Conservation (phyloP, 2,113 vertebrate species). For the Gallinago paraguaiae region DNA sequence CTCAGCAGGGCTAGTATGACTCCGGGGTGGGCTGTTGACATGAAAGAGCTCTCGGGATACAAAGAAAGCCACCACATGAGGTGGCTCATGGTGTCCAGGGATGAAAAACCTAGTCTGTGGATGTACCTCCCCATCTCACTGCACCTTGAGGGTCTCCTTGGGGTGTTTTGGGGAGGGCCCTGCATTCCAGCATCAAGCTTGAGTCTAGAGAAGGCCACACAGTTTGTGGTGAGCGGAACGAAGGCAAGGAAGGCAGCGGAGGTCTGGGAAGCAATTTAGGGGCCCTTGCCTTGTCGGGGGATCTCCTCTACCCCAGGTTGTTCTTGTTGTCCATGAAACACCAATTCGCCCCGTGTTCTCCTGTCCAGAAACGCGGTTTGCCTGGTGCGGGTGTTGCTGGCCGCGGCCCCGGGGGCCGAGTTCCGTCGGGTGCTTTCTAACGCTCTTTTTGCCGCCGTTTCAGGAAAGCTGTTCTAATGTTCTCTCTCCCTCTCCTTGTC, state of each 20-base stretch:
- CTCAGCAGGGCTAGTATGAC: accelerated
- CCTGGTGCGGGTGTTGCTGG: neutral
- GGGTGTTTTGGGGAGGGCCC: neutral
- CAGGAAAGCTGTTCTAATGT: constrained; percentile 79
- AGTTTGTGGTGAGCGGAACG: accelerated
- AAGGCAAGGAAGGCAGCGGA: neutral
- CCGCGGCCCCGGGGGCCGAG: constrained; percentile 26
- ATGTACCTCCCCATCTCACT: neutral
- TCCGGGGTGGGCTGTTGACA: accelerated
- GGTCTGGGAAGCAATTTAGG: accelerated
- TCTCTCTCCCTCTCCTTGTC: constrained; percentile 85
- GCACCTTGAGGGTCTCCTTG: neutral
- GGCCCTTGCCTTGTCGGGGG: neutral
- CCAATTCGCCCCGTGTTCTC: neutral
- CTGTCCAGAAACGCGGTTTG: constrained; percentile 15
- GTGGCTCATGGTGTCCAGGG: neutral
- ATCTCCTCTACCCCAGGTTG: neutral
- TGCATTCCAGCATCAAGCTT: accelerated
- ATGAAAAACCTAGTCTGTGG: neutral
- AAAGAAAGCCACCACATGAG: neutral
- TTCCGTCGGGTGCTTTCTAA: constrained; percentile 55
- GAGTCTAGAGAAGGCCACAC: accelerated
- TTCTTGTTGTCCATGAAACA: neutral
- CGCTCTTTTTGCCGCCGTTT: constrained; percentile 54
- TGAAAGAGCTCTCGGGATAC: neutral